Evolutionary conservation across 1,140 invertebrate species (phyloP).

Genomic region (Drosophila guanche): DNA sequence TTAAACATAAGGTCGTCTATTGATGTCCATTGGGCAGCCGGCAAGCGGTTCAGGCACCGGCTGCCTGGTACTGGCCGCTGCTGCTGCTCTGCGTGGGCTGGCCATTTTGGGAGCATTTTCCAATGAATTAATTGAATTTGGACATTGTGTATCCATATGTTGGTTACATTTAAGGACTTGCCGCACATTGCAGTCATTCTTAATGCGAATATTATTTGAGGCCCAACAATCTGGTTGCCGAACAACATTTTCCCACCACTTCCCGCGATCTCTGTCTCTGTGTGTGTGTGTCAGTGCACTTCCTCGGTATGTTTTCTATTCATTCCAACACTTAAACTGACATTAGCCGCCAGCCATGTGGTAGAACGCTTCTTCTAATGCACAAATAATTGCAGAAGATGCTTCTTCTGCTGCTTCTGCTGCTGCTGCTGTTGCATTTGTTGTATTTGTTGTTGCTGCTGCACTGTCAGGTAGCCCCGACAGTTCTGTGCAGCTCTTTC

Average conservation of each 20-base stretch:
- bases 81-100: constrained; percentile 33
- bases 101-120: constrained; percentile 54
- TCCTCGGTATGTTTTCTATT: constrained; percentile 50
- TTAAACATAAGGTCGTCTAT: constrained; percentile 15
- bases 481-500: constrained; percentile 41
- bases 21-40: constrained; percentile 14
- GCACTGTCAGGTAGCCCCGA: constrained; percentile 36
- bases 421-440: neutral
- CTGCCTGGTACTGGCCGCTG: no score
- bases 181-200: constrained; percentile 64
- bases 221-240: constrained; percentile 34
- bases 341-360: constrained; percentile 59
- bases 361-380: constrained; percentile 69
- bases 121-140: constrained; percentile 51
- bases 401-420: constrained; percentile 50
- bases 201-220: constrained; percentile 45
- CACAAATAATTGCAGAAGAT: constrained; percentile 77
- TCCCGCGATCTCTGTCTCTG: constrained; percentile 2
- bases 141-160: constrained; percentile 24
- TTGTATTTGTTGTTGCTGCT: constrained; percentile 6
- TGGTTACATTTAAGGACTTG: constrained; percentile 69
- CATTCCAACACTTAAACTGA: constrained; percentile 77
- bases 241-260: constrained; percentile 49
- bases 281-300: constrained; percentile 21
- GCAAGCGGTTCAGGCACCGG: neutral